These are phyloP conservation scores for Psilopsiagon aurifrons DNA, from an alignment of 2,113 vertebrate genomes.

Conservation along the genomic window DNA sequence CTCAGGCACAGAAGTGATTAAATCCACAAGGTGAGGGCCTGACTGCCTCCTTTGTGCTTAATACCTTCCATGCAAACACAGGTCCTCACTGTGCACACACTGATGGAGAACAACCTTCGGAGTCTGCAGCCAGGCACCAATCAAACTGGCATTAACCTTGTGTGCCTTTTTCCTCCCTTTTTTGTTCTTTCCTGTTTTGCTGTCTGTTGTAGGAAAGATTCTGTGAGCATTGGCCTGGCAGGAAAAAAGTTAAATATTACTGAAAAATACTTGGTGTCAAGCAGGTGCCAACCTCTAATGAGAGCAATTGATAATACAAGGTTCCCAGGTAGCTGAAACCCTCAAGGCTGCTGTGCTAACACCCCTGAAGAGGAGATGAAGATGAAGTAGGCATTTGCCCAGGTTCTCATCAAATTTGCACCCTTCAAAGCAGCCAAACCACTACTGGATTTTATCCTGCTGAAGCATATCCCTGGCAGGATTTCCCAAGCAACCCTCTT, in stretches of 20 bases:
- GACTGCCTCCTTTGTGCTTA: neutral
- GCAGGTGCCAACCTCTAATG: constrained; percentile 38
- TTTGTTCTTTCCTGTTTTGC: neutral
- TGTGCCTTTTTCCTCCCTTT: neutral
- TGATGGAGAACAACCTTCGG: constrained; percentile 45
- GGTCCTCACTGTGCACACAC: neutral
- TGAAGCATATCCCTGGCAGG: neutral
- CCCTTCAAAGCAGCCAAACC: neutral
- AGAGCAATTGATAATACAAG: constrained; percentile 47
- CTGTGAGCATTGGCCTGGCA: neutral
- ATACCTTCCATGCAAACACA: neutral
- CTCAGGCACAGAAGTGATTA: constrained; percentile 2
- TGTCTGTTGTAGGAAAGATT: neutral
- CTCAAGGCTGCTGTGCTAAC: constrained; percentile 27
- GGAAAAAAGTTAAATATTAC: constrained; percentile 24
- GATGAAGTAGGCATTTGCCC: constrained; percentile 4
- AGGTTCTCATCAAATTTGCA: neutral
- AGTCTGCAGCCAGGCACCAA: constrained; percentile 20
- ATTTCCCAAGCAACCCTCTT: neutral
- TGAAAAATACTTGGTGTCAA: constrained; percentile 21
- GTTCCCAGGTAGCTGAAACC: neutral
- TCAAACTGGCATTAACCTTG: constrained; percentile 52
- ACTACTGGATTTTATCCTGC: neutral
- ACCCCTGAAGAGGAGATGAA: constrained; percentile 25
- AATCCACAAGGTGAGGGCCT: constrained; percentile 6